Evolutionary conservation across 2,888 invertebrate species (phyloP).

Genomic region (Hydrotaea diabolus): DNA sequence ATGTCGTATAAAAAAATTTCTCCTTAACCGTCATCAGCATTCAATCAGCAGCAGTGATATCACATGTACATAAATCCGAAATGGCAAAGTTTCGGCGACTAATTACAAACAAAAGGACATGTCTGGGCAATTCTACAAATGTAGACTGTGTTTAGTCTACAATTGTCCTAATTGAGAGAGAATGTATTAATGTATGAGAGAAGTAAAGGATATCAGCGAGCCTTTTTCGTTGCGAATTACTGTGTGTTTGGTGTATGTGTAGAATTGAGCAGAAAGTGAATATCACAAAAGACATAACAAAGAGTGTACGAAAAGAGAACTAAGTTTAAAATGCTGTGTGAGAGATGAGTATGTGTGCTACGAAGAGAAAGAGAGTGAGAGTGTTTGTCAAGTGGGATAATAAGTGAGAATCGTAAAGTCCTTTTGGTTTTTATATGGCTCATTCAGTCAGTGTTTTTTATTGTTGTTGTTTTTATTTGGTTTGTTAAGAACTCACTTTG

Average conservation of each 20-base stretch:
- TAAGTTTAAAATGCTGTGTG: neutral
- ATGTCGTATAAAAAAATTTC: constrained; percentile 30
- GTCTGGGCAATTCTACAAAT: neutral
- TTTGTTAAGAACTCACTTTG: constrained; percentile 49
- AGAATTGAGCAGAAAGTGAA: constrained; percentile 31
- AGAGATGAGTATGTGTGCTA: constrained; percentile 40
- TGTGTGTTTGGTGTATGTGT: neutral
- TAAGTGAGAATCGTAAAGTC: constrained; percentile 54
- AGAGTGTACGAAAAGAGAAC: neutral
- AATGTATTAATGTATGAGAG: neutral
- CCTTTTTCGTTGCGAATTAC: neutral
- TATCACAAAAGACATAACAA: neutral
- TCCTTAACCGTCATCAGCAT: constrained; percentile 61
- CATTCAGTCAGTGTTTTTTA: constrained; percentile 74
- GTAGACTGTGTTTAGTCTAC: no score
- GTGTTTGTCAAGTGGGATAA: no score
- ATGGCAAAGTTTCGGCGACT: constrained; percentile 79
- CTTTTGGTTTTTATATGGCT: constrained; percentile 69
- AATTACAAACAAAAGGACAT: constrained; percentile 54
- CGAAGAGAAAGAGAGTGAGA: neutral
- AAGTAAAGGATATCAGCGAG: constrained; percentile 12
- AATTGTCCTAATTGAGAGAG: no score
- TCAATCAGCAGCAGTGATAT: constrained; percentile 76
- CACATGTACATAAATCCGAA: constrained; percentile 79
- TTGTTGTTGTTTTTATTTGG: constrained; percentile 42